Percentiles rank a stretch among this genome's conserved stretches.
Conservation (phyloP, 2,888 invertebrate genomes). For the Dynastes maya region DNA sequence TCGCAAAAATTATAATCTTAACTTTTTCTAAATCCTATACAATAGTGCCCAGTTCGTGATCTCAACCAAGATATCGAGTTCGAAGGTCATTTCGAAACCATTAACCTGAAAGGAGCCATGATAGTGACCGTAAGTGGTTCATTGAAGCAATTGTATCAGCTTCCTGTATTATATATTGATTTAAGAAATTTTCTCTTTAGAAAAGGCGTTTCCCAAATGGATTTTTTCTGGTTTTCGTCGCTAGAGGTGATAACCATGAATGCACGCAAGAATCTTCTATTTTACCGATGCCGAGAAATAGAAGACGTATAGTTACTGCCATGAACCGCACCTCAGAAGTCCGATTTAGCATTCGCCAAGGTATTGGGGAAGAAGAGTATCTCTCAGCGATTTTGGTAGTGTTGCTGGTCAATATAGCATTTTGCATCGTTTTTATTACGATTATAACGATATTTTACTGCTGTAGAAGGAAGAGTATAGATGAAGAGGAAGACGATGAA, state of each 20-base stretch:
- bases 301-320: neutral
- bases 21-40: too few species aligned
- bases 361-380: constrained; percentile 77
- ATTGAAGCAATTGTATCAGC: too few species aligned
- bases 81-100: constrained; percentile 84
- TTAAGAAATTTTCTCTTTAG: constrained; percentile 18
- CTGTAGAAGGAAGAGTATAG: constrained; percentile 28
- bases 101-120: constrained; percentile 83
- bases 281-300: constrained; percentile 62
- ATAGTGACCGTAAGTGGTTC: constrained; percentile 78
- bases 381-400: constrained; percentile 74
- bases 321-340: constrained; percentile 67
- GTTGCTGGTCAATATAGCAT: constrained; percentile 72
- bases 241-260: constrained; percentile 79
- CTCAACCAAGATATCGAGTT: constrained; percentile 84
- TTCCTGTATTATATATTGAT: neutral
- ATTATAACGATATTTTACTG: constrained; percentile 64
- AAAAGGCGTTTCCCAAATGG: constrained; percentile 73
- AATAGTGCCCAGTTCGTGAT: constrained; percentile 89
- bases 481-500: constrained; percentile 27
- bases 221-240: constrained; percentile 86
- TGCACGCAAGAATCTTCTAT: constrained; percentile 68
- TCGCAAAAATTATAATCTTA: too few species aligned
- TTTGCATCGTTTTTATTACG: constrained; percentile 71
- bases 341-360: constrained; percentile 72